Percentiles rank a stretch among this genome's conserved stretches.
These are phyloP conservation scores for Patella pellucida DNA, from an alignment of 2,888 invertebrate species.

Conservation along the genomic window DNA sequence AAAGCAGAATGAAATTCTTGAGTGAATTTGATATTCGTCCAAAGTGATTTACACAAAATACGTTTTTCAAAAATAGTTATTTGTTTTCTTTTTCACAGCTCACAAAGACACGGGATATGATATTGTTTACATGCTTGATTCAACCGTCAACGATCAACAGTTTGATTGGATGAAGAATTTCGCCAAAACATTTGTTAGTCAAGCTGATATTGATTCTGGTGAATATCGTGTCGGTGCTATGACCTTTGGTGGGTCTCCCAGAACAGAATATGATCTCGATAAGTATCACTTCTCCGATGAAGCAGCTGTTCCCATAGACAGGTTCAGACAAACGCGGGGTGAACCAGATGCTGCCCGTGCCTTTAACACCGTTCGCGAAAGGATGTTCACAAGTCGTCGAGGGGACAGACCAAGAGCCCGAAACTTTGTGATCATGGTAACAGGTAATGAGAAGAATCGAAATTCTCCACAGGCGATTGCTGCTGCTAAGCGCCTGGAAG, in stretches of 20 bases:
- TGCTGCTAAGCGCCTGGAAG: conserved; percentile 36
- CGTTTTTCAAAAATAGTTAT: too few relatives aligned
- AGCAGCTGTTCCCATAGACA: conserved; percentile 24
- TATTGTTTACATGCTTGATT: conserved; percentile 42
- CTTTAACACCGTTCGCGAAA: conserved; percentile 36
- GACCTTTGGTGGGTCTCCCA: conserved; percentile 34
- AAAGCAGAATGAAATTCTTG: too few relatives aligned
- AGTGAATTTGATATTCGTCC: too few relatives aligned
- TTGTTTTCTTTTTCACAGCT: conserved; percentile 11
- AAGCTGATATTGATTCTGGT: conserved; percentile 51
- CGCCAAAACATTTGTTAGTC: conserved; percentile 38
- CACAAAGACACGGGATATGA: conserved; percentile 32
- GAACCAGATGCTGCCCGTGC: conserved; percentile 44
- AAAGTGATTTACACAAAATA: too few relatives aligned
- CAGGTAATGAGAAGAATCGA: conserved; percentile 42
- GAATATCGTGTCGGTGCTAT: conserved; percentile 49
- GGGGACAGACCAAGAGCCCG: conserved; percentile 48
- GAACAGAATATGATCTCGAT: conserved; percentile 37
- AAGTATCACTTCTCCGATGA: conserved; percentile 27
- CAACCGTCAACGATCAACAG: conserved; percentile 38
- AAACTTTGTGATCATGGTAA: conserved; percentile 50
- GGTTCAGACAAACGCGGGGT: conserved; percentile 23
- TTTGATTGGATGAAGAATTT: conserved; percentile 50
- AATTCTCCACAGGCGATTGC: conserved; percentile 21
- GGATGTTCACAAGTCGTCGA: conserved; percentile 35